A percentile compares a stretch with the other conserved stretches of the same genome.
Evolutionary conservation across 2,797 vertebrate genomes (phyloP).

Genomic region (Dendrocincla tyrannina): DNA sequence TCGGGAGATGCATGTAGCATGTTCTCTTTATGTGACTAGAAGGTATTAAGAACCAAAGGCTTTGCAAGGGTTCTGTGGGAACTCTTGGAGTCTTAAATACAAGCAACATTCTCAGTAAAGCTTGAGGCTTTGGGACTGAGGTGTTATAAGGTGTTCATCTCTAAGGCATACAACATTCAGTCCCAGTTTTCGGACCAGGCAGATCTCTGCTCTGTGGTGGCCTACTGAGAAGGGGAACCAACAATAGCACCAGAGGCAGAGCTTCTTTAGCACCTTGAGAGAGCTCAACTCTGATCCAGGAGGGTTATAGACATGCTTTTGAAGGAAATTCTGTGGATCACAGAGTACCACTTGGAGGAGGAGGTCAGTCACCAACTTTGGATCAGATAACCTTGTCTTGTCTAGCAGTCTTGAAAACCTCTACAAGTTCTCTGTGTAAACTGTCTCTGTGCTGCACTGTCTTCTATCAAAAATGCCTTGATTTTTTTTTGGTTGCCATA

Average conservation of each 20-base stretch:
- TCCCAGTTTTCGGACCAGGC: not conserved
- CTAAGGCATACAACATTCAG: not conserved
- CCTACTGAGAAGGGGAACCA: not conserved
- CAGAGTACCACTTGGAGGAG: not conserved
- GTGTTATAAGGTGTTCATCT: not conserved
- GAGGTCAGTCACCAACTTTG: not conserved
- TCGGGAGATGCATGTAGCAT: too few species aligned
- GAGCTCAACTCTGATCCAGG: not conserved
- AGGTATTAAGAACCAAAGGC: too few species aligned
- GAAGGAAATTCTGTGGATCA: not conserved
- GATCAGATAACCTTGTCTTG: not conserved
- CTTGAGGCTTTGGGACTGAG: too few species aligned
- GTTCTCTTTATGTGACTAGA: too few species aligned
- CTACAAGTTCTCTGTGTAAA: not conserved
- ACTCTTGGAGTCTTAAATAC: too few species aligned
- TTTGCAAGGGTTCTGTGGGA: too few species aligned
- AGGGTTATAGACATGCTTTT: not conserved
- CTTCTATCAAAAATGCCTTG: not conserved
- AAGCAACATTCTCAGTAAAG: too few species aligned
- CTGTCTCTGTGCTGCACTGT: not conserved
- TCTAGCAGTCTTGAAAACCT: not conserved
- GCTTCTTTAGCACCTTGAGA: not conserved
- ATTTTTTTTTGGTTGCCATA: not conserved
- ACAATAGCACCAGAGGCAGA: not conserved
- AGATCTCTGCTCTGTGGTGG: not conserved